Evolutionary conservation across 2,888 invertebrate species (phyloP).

Genomic region (Rhyacophila evoluta): DNA sequence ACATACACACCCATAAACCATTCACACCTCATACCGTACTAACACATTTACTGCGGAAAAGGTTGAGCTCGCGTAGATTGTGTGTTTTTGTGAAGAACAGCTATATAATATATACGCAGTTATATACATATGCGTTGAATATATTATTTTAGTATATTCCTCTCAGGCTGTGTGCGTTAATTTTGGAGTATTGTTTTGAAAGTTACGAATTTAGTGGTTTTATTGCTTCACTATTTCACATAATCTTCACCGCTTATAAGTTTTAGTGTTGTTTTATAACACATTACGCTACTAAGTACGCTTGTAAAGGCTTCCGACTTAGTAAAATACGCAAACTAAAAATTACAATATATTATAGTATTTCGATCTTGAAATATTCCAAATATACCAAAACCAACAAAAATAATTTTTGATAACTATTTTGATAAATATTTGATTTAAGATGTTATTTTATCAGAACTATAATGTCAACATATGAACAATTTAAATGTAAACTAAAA

Average conservation of each 20-base stretch:
- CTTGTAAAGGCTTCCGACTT: neutral
- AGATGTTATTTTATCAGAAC: no score
- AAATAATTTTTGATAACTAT: no score
- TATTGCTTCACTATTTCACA: slow-evolving; percentile 6
- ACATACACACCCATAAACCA: slow-evolving; percentile 6
- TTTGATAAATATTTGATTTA: no score
- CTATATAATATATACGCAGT: neutral
- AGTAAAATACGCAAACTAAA: no score
- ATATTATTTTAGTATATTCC: neutral
- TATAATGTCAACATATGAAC: no score
- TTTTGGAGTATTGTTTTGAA: neutral
- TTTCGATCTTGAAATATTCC: no score
- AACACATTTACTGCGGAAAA: slow-evolving; percentile 9
- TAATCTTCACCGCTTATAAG: neutral
- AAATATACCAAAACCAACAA: no score
- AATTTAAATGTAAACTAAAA: no score
- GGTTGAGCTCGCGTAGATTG: neutral
- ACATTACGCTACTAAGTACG: neutral
- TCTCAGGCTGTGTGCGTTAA: neutral
- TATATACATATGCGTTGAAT: neutral
- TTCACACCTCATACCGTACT: slow-evolving; percentile 14
- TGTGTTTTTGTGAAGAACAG: neutral
- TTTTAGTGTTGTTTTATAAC: neutral
- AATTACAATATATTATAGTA: no score
- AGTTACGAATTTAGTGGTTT: neutral